These are phyloP conservation scores for Esox niger DNA, from an alignment of 2,113 vertebrate species.

Conservation along the genomic window DNA sequence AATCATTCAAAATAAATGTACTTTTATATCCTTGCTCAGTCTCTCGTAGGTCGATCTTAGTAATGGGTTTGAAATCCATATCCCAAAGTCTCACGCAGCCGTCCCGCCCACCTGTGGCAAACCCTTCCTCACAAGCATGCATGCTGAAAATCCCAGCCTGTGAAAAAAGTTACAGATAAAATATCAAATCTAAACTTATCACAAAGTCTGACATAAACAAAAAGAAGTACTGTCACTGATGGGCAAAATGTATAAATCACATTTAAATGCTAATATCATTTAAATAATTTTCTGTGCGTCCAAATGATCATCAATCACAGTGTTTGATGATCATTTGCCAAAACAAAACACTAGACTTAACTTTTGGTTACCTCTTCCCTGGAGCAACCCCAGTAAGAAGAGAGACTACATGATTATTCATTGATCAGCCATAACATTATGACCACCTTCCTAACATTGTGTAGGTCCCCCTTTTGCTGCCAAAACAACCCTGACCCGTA, in stretches of 20 bases:
- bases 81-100: conserved; percentile 96
- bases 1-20: conserved; percentile 58
- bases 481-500: no score
- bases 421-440: no score
- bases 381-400: no score
- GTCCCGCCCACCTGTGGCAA: conserved; percentile 93
- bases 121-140: conserved; percentile 94
- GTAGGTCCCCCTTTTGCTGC: no score
- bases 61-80: conserved; percentile 94
- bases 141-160: conserved; percentile 98
- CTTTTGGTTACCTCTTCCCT: no score
- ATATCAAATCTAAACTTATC: neutral
- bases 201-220: neutral
- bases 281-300: no score
- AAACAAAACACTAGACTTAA: no score
- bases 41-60: conserved; percentile 96
- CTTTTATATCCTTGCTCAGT: conserved; percentile 97
- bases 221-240: no score
- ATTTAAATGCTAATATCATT: neutral
- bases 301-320: no score
- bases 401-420: no score
- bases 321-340: no score
- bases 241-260: neutral
- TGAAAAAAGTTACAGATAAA: conserved; percentile 32
- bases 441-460: no score